Evolutionary conservation across 2,113 vertebrate species (phyloP).

Genomic region (Apaloderma vittatum): DNA sequence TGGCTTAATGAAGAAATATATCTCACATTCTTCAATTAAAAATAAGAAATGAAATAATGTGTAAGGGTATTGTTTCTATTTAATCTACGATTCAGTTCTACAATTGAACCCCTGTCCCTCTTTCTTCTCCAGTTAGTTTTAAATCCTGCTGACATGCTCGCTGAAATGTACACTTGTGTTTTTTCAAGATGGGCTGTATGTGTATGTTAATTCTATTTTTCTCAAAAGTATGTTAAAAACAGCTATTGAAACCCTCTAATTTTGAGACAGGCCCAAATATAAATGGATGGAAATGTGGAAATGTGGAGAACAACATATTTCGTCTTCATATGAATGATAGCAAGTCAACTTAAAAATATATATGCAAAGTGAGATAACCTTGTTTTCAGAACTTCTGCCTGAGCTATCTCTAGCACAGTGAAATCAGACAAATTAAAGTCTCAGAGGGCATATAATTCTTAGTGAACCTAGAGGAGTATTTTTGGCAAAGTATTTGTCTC

Average conservation of each 20-base stretch:
- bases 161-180: not conserved
- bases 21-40: not conserved
- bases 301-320: not conserved
- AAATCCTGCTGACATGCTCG: not conserved
- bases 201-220: not conserved
- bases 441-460: not conserved
- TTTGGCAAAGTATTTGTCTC: not conserved
- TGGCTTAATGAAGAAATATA: not conserved
- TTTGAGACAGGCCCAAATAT: not conserved
- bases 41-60: not conserved
- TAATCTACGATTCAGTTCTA: accelerated
- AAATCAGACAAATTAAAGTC: not conserved
- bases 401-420: not conserved
- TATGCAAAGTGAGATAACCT: not conserved
- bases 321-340: not conserved
- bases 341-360: not conserved
- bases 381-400: not conserved
- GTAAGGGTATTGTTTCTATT: not conserved
- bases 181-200: not conserved
- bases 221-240: not conserved
- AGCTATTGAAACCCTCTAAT: not conserved
- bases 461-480: not conserved
- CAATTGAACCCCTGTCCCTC: not conserved
- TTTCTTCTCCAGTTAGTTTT: not conserved
- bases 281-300: not conserved